Conservation (phyloP, 1,140 invertebrate species). For the Cherax quadricarinatus region DNA sequence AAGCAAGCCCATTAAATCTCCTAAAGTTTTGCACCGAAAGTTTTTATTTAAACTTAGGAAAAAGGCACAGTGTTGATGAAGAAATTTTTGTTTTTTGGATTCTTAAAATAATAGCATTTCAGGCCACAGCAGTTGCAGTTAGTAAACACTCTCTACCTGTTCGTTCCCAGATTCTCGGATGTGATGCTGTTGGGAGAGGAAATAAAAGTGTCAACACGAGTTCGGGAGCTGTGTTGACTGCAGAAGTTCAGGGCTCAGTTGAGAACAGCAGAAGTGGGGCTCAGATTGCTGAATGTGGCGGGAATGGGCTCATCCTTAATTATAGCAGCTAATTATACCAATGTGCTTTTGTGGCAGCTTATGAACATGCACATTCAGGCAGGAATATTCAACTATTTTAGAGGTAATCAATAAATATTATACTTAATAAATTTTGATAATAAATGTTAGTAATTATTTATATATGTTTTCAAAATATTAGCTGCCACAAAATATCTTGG, state of each 20-base stretch:
- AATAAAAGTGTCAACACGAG: constrained; percentile 46
- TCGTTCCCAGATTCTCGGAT: constrained; percentile 72
- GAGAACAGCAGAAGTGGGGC: neutral
- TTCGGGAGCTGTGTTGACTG: constrained; percentile 4
- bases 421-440: no score
- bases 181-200: constrained; percentile 70
- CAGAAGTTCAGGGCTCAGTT: neutral
- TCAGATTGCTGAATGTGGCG: neutral
- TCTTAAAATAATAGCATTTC: neutral
- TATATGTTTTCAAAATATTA: no score
- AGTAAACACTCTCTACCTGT: constrained; percentile 72
- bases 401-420: no score
- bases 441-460: no score
- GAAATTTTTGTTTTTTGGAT: neutral
- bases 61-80: neutral
- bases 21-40: neutral
- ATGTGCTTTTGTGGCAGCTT: neutral
- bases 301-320: neutral
- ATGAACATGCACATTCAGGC: neutral
- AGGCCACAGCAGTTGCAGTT: neutral
- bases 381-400: no score
- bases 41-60: neutral
- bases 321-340: neutral
- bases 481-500: neutral
- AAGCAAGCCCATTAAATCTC: no score